Conservation (phyloP, 2,888 invertebrate species). For the Brachynemurus nebulosus region DNA sequence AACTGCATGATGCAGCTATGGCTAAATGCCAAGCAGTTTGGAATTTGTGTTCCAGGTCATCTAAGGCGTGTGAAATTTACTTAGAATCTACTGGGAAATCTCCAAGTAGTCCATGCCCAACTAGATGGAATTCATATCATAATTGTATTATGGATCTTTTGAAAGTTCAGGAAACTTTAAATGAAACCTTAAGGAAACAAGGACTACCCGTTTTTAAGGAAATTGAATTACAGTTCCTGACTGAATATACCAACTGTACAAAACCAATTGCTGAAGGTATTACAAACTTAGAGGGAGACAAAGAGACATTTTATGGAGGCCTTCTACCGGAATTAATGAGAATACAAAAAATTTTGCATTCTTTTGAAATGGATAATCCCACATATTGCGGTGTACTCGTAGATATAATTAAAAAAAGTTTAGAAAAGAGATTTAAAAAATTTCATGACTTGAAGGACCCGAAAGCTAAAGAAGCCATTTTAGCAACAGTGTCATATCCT, state of each 20-base stretch:
- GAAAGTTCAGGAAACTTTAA: conserved; percentile 9
- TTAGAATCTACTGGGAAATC: conserved; percentile 11
- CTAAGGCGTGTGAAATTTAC: conserved; percentile 12
- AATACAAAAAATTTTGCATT: conserved; percentile 7
- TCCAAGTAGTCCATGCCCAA: conserved; percentile 10
- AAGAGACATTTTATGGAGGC: no score
- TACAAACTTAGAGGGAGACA: conserved; percentile 7
- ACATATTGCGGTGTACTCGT: conserved; percentile 4
- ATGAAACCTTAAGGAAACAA: conserved; percentile 10
- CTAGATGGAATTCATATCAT: conserved; percentile 13
- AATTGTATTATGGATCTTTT: conserved; percentile 11
- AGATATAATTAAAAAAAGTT: conserved; percentile 8
- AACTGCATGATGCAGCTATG: conserved; percentile 10
- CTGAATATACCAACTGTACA: conserved; percentile 10
- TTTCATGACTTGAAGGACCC: conserved; percentile 1
- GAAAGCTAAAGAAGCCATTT: no score
- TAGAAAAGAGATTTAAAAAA: conserved; percentile 5
- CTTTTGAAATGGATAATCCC: conserved; percentile 8
- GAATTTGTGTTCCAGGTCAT: conserved; percentile 11
- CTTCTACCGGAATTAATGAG: conserved; percentile 11
- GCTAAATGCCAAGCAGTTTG: conserved; percentile 12
- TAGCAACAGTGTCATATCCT: conserved; percentile 7
- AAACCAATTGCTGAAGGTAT: not conserved
- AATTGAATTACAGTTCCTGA: conserved; percentile 10
- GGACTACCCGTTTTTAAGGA: conserved; percentile 11